Percentiles rank a stretch among this genome's conserved stretches.
Evolutionary conservation across 2,113 vertebrate species (phyloP).

Genomic region (Micronycteris hirsuta): DNA sequence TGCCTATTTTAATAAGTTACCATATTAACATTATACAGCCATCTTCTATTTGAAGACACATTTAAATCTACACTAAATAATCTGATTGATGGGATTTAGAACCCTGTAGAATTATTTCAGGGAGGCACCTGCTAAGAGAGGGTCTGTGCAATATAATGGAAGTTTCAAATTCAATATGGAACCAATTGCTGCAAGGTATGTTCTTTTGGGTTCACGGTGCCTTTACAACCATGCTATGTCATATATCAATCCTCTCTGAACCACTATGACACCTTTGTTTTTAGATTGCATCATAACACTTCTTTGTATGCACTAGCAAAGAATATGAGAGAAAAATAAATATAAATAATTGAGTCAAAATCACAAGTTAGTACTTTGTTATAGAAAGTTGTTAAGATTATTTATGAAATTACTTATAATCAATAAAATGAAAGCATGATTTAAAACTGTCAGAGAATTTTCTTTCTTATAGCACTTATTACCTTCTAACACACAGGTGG

Average conservation of each 20-base stretch:
- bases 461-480: neutral
- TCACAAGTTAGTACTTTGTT: neutral
- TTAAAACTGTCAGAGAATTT: neutral
- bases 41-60: neutral
- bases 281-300: neutral
- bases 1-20: neutral
- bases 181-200: neutral
- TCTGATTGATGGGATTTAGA: neutral
- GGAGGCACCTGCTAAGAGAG: neutral
- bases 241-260: neutral
- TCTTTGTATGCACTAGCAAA: neutral
- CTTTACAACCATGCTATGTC: neutral
- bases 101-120: neutral
- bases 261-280: neutral
- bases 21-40: neutral
- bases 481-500: neutral
- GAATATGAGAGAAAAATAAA: slow-evolving; percentile 8
- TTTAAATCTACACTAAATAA: neutral
- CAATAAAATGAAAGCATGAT: neutral
- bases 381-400: neutral
- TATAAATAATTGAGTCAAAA: slow-evolving; percentile 9
- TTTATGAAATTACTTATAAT: neutral
- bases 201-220: neutral
- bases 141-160: neutral
- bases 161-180: neutral